Percentiles rank a stretch among this genome's conserved stretches.
phyloP scores from a whole-genome alignment of 2,888 invertebrate species.

The Proisotoma minuta region DNA sequence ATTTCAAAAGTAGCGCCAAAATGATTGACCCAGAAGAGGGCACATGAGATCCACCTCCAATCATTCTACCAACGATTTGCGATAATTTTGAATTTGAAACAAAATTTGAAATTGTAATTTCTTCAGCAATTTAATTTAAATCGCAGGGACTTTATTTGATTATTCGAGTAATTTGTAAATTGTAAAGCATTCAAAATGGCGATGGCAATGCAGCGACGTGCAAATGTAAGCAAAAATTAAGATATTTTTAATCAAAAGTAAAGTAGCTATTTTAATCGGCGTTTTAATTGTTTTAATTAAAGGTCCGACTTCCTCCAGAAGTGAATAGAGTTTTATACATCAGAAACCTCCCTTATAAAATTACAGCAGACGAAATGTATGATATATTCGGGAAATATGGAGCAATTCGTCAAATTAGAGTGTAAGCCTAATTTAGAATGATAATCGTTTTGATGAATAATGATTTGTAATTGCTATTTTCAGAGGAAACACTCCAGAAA shows the following conservation, averaged over 20 bases:
- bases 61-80: too few species aligned
- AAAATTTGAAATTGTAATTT: too few species aligned
- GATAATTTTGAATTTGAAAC: too few species aligned
- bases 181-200: conserved; percentile 40
- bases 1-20: too few species aligned
- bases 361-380: conserved; percentile 99
- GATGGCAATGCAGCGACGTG: conserved; percentile 46
- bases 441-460: background rate
- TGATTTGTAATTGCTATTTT: conserved; percentile 49
- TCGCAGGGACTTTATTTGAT: too few species aligned
- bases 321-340: conserved; percentile 96
- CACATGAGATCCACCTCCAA: too few species aligned
- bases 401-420: conserved; percentile 95
- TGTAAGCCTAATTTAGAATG: conserved; percentile 31
- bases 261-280: background rate
- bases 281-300: conserved; percentile 14
- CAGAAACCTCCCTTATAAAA: conserved; percentile 96
- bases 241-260: conserved; percentile 1
- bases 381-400: conserved; percentile 99
- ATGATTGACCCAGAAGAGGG: too few species aligned
- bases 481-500: conserved; percentile 95
- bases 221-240: conserved; percentile 42
- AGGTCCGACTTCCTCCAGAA: conserved; percentile 97
- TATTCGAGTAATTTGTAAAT: too few species aligned
- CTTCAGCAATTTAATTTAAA: too few species aligned